phyloP scores from a whole-genome alignment of 2,797 vertebrate species.

The Tapirus indicus region DNA sequence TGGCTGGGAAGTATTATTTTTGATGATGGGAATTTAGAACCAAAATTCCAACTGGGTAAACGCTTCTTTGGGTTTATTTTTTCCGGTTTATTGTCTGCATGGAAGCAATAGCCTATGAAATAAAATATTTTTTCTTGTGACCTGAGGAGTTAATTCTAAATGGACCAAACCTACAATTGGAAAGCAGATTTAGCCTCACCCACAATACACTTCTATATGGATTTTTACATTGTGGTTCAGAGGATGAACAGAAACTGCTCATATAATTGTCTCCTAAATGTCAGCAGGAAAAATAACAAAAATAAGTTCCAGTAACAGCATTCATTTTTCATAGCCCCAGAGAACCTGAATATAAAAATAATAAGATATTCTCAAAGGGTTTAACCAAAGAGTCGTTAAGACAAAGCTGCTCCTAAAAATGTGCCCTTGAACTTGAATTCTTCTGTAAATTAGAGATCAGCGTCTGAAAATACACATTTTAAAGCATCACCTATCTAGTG shows the following conservation, averaged over 20 bases:
- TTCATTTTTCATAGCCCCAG: conserved; percentile 27
- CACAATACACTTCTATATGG: background rate
- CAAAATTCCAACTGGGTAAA: background rate
- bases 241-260: background rate
- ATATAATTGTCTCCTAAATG: conserved; percentile 57
- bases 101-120: background rate
- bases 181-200: background rate
- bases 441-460: background rate
- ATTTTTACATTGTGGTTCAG: conserved; percentile 51
- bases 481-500: background rate
- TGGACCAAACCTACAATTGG: background rate
- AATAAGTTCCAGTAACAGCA: conserved; percentile 2
- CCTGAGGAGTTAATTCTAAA: background rate
- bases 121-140: background rate
- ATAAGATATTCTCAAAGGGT: background rate
- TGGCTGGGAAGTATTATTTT: background rate
- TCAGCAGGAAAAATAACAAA: conserved; percentile 59
- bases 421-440: conserved; percentile 9
- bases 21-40: background rate
- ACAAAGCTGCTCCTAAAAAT: background rate
- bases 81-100: background rate
- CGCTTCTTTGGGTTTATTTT: background rate
- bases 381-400: conserved; percentile 26
- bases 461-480: background rate
- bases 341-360: conserved; percentile 34